phyloP scores from a whole-genome alignment of 2,113 vertebrate genomes.

The Dolichallabes microphthalmus region DNA sequence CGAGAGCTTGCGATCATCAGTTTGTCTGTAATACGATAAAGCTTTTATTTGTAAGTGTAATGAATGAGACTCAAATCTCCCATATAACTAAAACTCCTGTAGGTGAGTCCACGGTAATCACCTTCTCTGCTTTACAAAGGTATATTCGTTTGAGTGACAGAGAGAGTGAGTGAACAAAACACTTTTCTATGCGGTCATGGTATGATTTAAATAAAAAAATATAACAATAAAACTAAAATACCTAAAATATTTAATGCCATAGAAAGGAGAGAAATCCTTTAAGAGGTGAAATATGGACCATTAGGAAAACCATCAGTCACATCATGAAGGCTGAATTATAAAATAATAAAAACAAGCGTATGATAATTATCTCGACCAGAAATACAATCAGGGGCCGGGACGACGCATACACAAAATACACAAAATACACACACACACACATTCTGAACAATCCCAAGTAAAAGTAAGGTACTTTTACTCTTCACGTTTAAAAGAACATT shows the following conservation, averaged over 20 bases:
- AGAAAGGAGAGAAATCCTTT: slow-evolving; percentile 9
- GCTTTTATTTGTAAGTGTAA: neutral
- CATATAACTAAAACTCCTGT: neutral
- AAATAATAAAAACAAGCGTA: neutral
- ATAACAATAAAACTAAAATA: slow-evolving; percentile 38
- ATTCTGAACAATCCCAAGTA: slow-evolving; percentile 21
- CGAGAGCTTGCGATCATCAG: neutral
- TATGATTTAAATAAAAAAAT: neutral
- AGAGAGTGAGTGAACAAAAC: neutral
- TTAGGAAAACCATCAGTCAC: neutral
- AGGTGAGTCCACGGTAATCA: neutral
- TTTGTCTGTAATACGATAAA: neutral
- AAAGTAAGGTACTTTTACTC: neutral
- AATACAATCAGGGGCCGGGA: slow-evolving; percentile 35
- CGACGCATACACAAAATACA: neutral
- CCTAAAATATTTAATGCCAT: slow-evolving; percentile 41
- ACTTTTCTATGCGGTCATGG: neutral
- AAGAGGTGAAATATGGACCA: slow-evolving; percentile 13
- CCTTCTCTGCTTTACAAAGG: neutral
- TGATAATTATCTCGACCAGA: slow-evolving; percentile 34
- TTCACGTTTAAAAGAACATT: neutral
- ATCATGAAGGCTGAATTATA: neutral
- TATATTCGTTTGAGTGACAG: neutral
- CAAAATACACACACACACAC: slow-evolving; percentile 8
- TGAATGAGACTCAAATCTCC: neutral